These are phyloP conservation scores for Hydra vulgaris DNA, from an alignment of 30 jellyfish, hydroid and myxozoan genomes.

Conservation along the genomic window DNA sequence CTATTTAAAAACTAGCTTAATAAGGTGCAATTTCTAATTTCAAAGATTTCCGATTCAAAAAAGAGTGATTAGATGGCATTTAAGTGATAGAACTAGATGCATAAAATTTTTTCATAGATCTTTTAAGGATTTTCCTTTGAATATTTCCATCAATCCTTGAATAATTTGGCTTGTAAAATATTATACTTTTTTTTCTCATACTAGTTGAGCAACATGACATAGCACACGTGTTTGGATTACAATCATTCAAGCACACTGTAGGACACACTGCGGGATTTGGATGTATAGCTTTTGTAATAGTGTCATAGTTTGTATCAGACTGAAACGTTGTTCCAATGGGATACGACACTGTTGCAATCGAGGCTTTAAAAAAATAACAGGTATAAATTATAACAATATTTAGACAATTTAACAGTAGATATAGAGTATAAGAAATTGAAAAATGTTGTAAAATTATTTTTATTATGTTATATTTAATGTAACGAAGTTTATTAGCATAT, in stretches of 20 bases:
- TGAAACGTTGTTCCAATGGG: background rate
- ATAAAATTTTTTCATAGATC: background rate
- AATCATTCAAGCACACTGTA: background rate
- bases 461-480: too few species aligned
- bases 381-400: too few species aligned
- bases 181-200: background rate
- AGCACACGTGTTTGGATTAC: background rate
- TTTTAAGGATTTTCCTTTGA: background rate
- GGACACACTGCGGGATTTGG: background rate
- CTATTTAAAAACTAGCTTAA: too few species aligned
- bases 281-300: background rate
- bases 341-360: background rate
- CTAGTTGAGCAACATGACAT: background rate
- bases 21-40: too few species aligned
- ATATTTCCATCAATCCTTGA: background rate
- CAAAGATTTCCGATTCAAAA: too few species aligned
- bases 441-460: too few species aligned
- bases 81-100: too few species aligned
- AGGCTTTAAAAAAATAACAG: background rate
- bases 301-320: background rate
- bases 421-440: background rate
- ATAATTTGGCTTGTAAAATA: background rate
- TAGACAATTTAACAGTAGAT: background rate
- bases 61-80: too few species aligned
- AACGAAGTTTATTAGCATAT: too few species aligned